Evolutionary conservation across 2,888 invertebrate genomes (phyloP).

Genomic region (Parascotia fuliginaria): DNA sequence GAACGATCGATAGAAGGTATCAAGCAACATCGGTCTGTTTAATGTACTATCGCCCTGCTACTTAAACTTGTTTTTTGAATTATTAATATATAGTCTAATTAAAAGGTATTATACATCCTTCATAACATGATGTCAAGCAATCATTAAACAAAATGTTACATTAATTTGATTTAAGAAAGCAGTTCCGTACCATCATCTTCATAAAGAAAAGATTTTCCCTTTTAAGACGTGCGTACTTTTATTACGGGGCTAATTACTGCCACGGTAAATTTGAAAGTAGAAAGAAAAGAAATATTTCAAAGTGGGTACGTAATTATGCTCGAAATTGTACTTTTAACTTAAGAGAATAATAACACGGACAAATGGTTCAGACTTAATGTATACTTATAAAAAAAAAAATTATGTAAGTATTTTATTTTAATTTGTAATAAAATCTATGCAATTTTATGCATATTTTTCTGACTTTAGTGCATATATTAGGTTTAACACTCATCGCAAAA

Average conservation of each 20-base stretch:
- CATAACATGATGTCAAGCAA: slow-evolving; percentile 38
- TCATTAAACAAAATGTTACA: slow-evolving; percentile 36
- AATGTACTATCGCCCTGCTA: too few relatives aligned
- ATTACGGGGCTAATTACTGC: slow-evolving; percentile 41
- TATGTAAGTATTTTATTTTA: too few relatives aligned
- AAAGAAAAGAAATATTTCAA: slow-evolving; percentile 58
- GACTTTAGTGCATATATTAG: too few relatives aligned
- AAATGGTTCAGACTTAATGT: slow-evolving; percentile 20
- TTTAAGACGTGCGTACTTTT: slow-evolving; percentile 40
- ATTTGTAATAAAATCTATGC: too few relatives aligned
- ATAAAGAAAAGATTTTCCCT: slow-evolving; percentile 50
- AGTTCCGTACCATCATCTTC: slow-evolving; percentile 12
- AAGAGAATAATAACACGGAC: slow-evolving; percentile 36
- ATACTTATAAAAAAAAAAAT: not conserved
- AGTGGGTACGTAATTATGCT: slow-evolving; percentile 54
- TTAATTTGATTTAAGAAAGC: slow-evolving; percentile 25
- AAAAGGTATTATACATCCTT: too few relatives aligned
- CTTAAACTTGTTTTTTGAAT: too few relatives aligned
- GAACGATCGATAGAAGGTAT: not conserved
- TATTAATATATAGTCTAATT: too few relatives aligned
- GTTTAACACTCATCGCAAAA: too few relatives aligned
- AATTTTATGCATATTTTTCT: too few relatives aligned
- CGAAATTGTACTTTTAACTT: slow-evolving; percentile 45
- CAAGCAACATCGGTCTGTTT: not conserved
- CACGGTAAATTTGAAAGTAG: slow-evolving; percentile 55